A percentile compares a stretch with the other conserved stretches of the same genome.
These are phyloP conservation scores for Phylloscopus whistleri DNA, from an alignment of 2,113 vertebrate genomes.

Conservation along the genomic window DNA sequence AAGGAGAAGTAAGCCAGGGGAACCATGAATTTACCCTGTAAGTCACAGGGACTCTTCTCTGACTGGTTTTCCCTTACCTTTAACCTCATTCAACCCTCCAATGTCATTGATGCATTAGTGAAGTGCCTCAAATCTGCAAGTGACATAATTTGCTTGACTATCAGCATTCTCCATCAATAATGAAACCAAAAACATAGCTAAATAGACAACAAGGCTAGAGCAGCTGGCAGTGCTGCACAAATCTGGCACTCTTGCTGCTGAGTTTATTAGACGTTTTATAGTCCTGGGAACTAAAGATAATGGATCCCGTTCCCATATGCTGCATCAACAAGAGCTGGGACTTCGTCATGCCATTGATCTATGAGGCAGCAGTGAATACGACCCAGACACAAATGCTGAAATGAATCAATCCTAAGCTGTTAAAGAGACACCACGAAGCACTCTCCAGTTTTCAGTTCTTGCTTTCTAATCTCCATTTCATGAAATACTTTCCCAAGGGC, in stretches of 20 bases:
- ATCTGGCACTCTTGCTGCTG: slow-evolving; percentile 44
- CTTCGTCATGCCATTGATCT: slow-evolving; percentile 22
- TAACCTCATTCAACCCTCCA: neutral
- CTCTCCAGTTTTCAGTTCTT: slow-evolving; percentile 24
- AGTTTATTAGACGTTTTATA: slow-evolving; percentile 68
- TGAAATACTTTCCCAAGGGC: slow-evolving; percentile 2
- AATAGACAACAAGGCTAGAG: slow-evolving; percentile 35
- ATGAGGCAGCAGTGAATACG: neutral
- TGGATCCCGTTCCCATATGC: slow-evolving; percentile 38
- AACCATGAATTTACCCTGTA: neutral
- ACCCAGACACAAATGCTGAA: slow-evolving; percentile 20
- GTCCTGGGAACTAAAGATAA: slow-evolving; percentile 64
- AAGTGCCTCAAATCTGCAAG: neutral
- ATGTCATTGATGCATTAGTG: neutral
- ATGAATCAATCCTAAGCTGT: slow-evolving; percentile 38
- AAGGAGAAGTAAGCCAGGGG: neutral
- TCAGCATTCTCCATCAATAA: slow-evolving; percentile 44
- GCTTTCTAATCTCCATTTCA: slow-evolving; percentile 24
- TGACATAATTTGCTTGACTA: neutral
- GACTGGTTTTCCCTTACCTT: neutral
- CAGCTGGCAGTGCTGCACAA: slow-evolving; percentile 54
- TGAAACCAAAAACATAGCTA: slow-evolving; percentile 53
- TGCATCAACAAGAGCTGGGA: slow-evolving; percentile 49
- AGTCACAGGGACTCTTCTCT: neutral
- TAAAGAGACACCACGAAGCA: slow-evolving; percentile 9